phyloP scores from a whole-genome alignment of 92 coral and sea anemone genomes.

The Micromussa lordhowensis region DNA sequence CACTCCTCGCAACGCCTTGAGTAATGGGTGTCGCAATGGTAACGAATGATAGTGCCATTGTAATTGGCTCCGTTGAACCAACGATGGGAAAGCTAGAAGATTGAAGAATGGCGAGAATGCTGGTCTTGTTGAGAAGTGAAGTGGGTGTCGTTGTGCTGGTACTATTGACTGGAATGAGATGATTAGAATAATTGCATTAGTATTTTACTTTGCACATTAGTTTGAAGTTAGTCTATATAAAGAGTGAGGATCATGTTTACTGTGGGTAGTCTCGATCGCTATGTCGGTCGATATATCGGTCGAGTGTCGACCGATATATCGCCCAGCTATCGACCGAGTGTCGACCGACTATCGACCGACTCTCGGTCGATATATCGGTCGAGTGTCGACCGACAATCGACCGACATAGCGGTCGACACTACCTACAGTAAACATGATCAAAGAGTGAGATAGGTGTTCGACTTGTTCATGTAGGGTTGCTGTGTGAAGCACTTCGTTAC shows the following conservation, averaged over 20 bases:
- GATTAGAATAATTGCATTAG: constrained; percentile 5
- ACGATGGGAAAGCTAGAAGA: constrained; percentile 36
- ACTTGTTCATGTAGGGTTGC: neutral
- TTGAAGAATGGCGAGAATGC: constrained; percentile 32
- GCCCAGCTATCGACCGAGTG: too few species aligned
- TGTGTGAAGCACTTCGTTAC: neutral
- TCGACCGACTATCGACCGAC: too few species aligned
- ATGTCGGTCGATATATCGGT: too few species aligned
- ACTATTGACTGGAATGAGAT: constrained; percentile 40
- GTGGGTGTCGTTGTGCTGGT: constrained; percentile 37
- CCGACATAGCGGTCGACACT: too few species aligned
- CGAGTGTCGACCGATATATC: too few species aligned
- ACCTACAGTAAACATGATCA: too few species aligned
- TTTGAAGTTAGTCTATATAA: neutral
- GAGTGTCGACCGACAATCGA: too few species aligned
- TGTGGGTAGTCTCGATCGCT: too few species aligned
- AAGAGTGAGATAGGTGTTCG: neutral
- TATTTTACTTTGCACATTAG: neutral
- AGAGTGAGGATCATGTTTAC: too few species aligned
- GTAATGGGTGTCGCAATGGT: constrained; percentile 18
- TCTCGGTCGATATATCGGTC: too few species aligned
- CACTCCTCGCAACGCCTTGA: constrained; percentile 23
- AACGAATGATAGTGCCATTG: constrained; percentile 34
- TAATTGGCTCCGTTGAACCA: constrained; percentile 49
- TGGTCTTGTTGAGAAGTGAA: constrained; percentile 26